Evolutionary conservation across 2,113 vertebrate species (phyloP), one percentile per base, ranked within the genome.

Genomic region (Crotophaga sulcirostris): DNA sequence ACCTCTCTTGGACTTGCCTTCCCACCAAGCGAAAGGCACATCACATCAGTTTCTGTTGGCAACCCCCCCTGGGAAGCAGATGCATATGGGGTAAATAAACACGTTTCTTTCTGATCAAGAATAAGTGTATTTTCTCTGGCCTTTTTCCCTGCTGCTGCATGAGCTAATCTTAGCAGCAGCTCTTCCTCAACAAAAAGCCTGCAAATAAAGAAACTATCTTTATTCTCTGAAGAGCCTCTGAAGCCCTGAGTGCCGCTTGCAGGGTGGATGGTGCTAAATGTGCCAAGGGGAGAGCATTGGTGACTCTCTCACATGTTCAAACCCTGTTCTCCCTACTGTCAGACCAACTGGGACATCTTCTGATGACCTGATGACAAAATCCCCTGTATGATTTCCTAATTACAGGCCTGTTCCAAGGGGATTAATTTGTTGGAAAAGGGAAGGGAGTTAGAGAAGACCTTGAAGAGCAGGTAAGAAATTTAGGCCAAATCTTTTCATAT

Each of bases 341-440:
- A 94, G 74, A 45, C 6, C 90, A 87, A 76, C 60, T 82, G 77
- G 92, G 64, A 64, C 70, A n/a, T n/a, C n/a, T n/a, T n/a, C n/a
- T n/a, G n/a, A n/a, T 96, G 98, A 94, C 89, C 63, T 95, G 91
- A 97, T 73, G 91, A 97, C 92, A 96, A 96, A 96, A 78, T 96
- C 95, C 89, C 87, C 56, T 88, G 84, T 89, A 97, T 23, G 29
- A 75, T 94, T 97, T 96, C 88, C 95, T 98, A 97, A 98, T 98
- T 97, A 97, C 72, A 95, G 82, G 36, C 62, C 58, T 95, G 63
- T 94, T 97, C 93, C 74, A 68, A 96, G 74, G 86, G 92, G 95
- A 96, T 94, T 66, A 93, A 93, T 87, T 89, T 89, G 29, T 44
- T 73, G 63, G 29, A 73, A 89, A 58, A 66, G 16, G 26, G 42